These are phyloP conservation scores for Festucalex cinctus DNA, from an alignment of 2,113 vertebrate species.

Conservation along the genomic window DNA sequence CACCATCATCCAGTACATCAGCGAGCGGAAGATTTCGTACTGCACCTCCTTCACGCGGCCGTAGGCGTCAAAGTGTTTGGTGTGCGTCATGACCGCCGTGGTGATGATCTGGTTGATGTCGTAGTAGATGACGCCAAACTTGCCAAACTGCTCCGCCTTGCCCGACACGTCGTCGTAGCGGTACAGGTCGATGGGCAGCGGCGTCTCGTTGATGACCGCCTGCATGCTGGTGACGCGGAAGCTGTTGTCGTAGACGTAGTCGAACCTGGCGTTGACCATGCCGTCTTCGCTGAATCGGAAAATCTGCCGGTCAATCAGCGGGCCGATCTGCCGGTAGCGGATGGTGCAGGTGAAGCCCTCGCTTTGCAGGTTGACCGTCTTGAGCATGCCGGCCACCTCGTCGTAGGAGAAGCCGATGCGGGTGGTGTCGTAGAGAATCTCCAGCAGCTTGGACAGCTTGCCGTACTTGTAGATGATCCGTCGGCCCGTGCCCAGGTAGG, in stretches of 20 bases:
- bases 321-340: slow-evolving; percentile 93
- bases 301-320: slow-evolving; percentile 94
- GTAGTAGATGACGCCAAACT: slow-evolving; percentile 97
- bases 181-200: slow-evolving; percentile 93
- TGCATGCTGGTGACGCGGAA: slow-evolving; percentile 99
- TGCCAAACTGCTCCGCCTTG: slow-evolving; percentile 96
- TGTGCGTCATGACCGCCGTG: slow-evolving; percentile 97
- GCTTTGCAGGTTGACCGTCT: slow-evolving; percentile 91
- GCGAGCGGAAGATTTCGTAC: slow-evolving; percentile 95
- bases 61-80: slow-evolving; percentile 96
- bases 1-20: slow-evolving; percentile 99
- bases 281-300: slow-evolving; percentile 98
- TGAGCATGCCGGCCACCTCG: slow-evolving; percentile 90
- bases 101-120: slow-evolving; percentile 99
- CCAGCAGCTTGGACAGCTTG: slow-evolving; percentile 87
- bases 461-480: slow-evolving; percentile 93
- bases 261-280: slow-evolving; percentile 96
- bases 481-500: slow-evolving; percentile 89
- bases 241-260: slow-evolving; percentile 98
- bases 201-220: slow-evolving; percentile 95
- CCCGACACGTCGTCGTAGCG: slow-evolving; percentile 96
- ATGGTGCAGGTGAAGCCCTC: slow-evolving; percentile 96
- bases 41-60: slow-evolving; percentile 96
- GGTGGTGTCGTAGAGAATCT: slow-evolving; percentile 93
- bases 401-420: slow-evolving; percentile 92